Conservation (phyloP, 2,797 vertebrate genomes). For the Lithobates pipiens region DNA sequence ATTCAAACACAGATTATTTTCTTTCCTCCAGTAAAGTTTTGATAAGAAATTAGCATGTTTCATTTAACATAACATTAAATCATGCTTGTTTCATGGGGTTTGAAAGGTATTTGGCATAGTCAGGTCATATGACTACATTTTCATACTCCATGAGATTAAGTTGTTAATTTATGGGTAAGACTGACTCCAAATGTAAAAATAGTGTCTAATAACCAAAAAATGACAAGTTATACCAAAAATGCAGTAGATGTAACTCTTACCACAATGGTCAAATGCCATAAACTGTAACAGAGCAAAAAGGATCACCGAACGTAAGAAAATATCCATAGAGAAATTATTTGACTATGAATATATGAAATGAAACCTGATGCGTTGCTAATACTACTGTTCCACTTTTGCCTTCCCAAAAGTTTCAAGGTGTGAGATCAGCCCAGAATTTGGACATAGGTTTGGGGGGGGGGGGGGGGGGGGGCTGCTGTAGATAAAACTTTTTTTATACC, state of each 20-base stretch:
- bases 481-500: too few relatives aligned
- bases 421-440: too few relatives aligned
- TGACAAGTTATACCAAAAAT: not conserved
- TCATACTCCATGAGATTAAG: slow-evolving; percentile 39
- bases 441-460: too few relatives aligned
- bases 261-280: too few relatives aligned
- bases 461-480: too few relatives aligned
- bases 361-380: too few relatives aligned
- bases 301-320: too few relatives aligned
- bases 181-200: slow-evolving; percentile 45
- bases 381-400: too few relatives aligned
- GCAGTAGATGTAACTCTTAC: not conserved
- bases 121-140: slow-evolving; percentile 5
- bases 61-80: slow-evolving; percentile 57
- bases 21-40: slow-evolving; percentile 54
- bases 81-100: slow-evolving; percentile 33
- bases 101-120: slow-evolving; percentile 51
- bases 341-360: too few relatives aligned
- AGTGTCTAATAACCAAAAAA: not conserved
- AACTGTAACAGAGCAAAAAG: too few relatives aligned
- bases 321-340: too few relatives aligned
- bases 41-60: slow-evolving; percentile 54
- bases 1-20: slow-evolving; percentile 40
- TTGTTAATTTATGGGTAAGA: slow-evolving; percentile 45
- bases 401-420: too few relatives aligned